A percentile compares a stretch with the other conserved stretches of the same genome.
Evolutionary conservation across 2,113 vertebrate genomes (phyloP).

Genomic region (Tragelaphus buxtoni): DNA sequence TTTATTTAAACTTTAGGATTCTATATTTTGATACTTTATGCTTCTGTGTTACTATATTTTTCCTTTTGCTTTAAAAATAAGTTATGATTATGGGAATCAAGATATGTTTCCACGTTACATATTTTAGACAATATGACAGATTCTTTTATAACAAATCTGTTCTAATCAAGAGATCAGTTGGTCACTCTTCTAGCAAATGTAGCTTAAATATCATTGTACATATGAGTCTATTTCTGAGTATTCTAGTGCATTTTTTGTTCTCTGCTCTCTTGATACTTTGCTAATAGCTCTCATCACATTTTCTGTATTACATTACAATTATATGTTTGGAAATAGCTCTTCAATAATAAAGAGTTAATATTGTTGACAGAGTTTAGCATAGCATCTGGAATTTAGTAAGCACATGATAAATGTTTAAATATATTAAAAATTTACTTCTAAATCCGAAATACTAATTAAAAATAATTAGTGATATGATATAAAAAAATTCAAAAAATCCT

Average conservation of each 20-base stretch:
- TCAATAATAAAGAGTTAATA: background rate
- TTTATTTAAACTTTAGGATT: background rate
- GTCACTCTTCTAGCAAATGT: background rate
- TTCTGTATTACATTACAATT: background rate
- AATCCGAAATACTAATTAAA: background rate
- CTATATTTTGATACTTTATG: background rate
- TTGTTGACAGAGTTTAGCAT: background rate
- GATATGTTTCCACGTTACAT: background rate
- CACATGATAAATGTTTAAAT: background rate
- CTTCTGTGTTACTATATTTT: background rate
- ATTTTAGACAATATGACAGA: background rate
- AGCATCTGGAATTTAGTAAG: background rate
- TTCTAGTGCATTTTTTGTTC: background rate
- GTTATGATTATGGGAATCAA: background rate
- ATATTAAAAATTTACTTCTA: background rate
- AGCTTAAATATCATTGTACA: background rate
- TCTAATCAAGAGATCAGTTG: background rate
- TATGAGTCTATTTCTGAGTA: background rate
- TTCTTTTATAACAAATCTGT: background rate
- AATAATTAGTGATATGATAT: background rate
- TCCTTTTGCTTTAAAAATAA: background rate
- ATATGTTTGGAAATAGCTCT: background rate
- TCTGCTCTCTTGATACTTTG: background rate
- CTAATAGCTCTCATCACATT: background rate
- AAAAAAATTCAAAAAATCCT: background rate